Percentiles rank a stretch among this genome's conserved stretches.
Evolutionary conservation across 1,140 invertebrate genomes (phyloP).

Genomic region (Belonocnema kinseyi): DNA sequence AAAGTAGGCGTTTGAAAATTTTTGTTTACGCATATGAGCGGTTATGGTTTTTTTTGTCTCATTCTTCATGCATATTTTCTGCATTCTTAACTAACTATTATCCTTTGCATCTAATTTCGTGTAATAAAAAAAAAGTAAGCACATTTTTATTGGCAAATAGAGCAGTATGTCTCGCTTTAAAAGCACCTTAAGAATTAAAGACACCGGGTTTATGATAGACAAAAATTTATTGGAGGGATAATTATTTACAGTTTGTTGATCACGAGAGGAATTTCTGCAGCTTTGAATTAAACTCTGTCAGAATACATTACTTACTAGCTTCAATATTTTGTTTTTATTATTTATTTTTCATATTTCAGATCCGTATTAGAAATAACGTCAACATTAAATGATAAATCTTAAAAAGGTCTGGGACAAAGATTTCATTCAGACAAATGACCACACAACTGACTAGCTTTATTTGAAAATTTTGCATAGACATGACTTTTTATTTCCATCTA

Average conservation of each 20-base stretch:
- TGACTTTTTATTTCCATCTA: slow-evolving; percentile 8
- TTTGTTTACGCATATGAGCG: background rate
- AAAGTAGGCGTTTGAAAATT: background rate
- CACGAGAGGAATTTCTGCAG: background rate
- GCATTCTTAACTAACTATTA: slow-evolving; percentile 20
- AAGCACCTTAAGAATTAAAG: slow-evolving; percentile 2
- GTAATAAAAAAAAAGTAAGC: slow-evolving; percentile 19
- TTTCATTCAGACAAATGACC: background rate
- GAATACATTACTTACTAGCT: too few relatives aligned
- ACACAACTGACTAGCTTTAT: slow-evolving; percentile 5
- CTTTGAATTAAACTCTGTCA: background rate
- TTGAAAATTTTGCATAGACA: slow-evolving; percentile 23
- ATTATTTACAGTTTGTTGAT: background rate
- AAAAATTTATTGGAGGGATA: background rate
- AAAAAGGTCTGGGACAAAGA: background rate
- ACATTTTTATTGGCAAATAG: slow-evolving; percentile 13
- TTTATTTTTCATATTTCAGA: too few relatives aligned
- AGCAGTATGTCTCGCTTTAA: background rate
- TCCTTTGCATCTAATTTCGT: slow-evolving; percentile 18
- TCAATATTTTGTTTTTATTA: too few relatives aligned
- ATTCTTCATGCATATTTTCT: slow-evolving; percentile 18
- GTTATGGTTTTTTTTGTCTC: slow-evolving; percentile 13
- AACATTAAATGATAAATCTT: background rate
- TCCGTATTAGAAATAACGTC: background rate
- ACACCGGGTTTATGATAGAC: background rate